Conservation (phyloP, 2,888 invertebrate species). For the Dusona sp. region DNA sequence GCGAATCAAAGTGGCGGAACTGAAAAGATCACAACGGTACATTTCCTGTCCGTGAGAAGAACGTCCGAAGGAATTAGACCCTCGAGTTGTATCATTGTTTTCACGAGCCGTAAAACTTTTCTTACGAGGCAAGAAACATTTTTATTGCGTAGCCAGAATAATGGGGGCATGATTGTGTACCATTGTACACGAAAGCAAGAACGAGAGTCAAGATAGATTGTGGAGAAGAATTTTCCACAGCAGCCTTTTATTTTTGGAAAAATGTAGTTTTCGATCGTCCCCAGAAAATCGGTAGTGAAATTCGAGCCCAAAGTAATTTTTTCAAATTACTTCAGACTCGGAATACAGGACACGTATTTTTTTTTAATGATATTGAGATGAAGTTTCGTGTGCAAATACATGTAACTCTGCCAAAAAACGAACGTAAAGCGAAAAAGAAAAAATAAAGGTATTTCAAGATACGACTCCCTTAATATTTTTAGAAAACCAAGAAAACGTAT, state of each 20-base stretch:
- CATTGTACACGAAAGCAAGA: constrained; percentile 23
- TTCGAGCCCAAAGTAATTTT: no score
- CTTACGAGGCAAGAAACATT: constrained; percentile 5
- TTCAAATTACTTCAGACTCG: no score
- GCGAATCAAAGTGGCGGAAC: constrained; percentile 3
- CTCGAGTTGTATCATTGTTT: constrained; percentile 70
- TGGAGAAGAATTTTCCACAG: not conserved
- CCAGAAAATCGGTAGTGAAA: no score
- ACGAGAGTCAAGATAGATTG: not conserved
- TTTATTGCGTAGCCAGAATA: not conserved
- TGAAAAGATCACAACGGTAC: constrained; percentile 4
- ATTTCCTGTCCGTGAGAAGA: constrained; percentile 50
- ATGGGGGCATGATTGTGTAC: not conserved
- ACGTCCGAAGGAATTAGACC: constrained; percentile 66
- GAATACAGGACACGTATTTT: no score
- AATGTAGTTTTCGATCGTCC: not conserved
- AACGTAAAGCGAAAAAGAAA: no score
- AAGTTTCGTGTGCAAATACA: no score
- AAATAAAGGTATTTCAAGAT: no score
- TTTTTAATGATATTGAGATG: no score
- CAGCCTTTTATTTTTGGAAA: not conserved
- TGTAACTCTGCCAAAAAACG: no score
- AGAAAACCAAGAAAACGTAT: no score
- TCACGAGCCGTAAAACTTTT: constrained; percentile 62
- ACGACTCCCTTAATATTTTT: no score